Evolutionary conservation across 2,113 vertebrate genomes (phyloP).

Genomic region (Nerophis ophidion): DNA sequence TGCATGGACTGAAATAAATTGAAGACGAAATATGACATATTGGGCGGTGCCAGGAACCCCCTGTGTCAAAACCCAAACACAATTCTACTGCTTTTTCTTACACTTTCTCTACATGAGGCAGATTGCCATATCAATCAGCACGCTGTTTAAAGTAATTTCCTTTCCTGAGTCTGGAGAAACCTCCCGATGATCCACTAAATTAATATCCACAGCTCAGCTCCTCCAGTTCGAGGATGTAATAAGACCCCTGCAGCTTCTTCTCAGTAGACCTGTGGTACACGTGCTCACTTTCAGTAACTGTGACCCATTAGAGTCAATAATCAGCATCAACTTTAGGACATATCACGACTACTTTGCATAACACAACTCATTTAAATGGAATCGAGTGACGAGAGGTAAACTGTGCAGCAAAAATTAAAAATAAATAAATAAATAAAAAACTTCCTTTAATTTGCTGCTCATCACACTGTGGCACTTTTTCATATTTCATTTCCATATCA

Average conservation of each 20-base stretch:
- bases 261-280: constrained; percentile 33
- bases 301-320: constrained; percentile 45
- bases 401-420: constrained; percentile 6
- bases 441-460: constrained; percentile 53
- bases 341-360: constrained; percentile 32
- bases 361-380: constrained; percentile 26
- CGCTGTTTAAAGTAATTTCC: constrained; percentile 37
- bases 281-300: constrained; percentile 41
- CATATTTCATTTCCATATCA: constrained; percentile 68
- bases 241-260: constrained; percentile 23
- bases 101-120: constrained; percentile 14
- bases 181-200: constrained; percentile 25
- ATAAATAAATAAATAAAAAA: constrained; percentile 7
- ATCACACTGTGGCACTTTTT: constrained; percentile 49
- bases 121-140: constrained; percentile 41
- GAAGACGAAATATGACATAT: constrained; percentile 36
- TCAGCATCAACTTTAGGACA: constrained; percentile 37
- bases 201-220: constrained; percentile 44
- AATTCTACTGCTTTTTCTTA: constrained; percentile 6
- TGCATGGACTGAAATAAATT: constrained; percentile 47
- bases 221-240: constrained; percentile 23
- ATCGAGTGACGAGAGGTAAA: constrained; percentile 39
- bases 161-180: constrained; percentile 26
- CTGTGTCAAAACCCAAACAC: constrained; percentile 18
- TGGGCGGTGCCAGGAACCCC: constrained; percentile 27